These are phyloP conservation scores for Channa striata DNA, from an alignment of 2,797 vertebrate species.

Conservation along the genomic window DNA sequence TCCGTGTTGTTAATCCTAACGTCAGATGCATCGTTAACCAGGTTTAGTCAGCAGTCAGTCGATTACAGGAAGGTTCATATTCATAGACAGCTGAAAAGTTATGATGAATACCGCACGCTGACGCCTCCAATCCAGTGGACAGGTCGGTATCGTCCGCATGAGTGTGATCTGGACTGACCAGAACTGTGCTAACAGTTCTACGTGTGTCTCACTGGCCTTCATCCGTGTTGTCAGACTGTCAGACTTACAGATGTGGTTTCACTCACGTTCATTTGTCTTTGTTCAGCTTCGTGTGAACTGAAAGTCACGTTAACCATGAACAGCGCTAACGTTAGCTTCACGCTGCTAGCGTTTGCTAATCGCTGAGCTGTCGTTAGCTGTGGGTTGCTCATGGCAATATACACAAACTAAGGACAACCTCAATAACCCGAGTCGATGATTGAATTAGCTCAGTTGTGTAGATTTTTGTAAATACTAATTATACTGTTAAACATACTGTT, in stretches of 20 bases:
- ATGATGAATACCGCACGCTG: not conserved
- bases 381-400: too few species aligned
- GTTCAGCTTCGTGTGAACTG: rapidly evolving
- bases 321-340: not conserved
- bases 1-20: constrained; percentile 51
- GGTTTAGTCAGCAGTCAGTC: not conserved
- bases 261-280: not conserved
- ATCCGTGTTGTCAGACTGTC: constrained; percentile 14
- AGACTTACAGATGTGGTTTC: constrained; percentile 1
- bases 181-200: constrained; percentile 14
- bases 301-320: too few species aligned
- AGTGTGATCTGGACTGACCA: not conserved
- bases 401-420: too few species aligned
- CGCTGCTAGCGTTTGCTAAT: not conserved
- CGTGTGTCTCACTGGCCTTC: not conserved
- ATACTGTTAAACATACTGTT: too few species aligned
- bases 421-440: too few species aligned
- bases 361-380: not conserved
- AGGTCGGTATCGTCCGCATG: constrained; percentile 36
- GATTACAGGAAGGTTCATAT: not conserved
- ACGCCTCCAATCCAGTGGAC: not conserved
- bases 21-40: too few species aligned
- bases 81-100: not conserved
- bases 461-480: too few species aligned
- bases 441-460: too few species aligned